Conservation (phyloP, 2,888 invertebrate genomes). For the Cephus nigrinus region DNA sequence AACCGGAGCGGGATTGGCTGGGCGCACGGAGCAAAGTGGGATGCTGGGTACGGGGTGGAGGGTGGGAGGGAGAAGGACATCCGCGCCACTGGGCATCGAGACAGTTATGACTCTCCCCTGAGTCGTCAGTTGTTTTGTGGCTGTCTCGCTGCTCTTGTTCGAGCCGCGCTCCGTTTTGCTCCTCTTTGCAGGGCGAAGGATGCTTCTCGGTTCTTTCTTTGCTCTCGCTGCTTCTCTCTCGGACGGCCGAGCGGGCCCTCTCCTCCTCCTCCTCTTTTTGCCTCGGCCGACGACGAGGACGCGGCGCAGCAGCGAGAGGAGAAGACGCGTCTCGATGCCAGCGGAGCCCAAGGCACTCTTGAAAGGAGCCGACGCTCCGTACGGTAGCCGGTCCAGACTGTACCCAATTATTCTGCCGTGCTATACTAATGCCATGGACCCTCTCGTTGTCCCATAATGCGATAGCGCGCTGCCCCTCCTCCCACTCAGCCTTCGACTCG, state of each 20-base stretch:
- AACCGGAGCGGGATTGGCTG: not conserved
- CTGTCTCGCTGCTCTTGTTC: slow-evolving; percentile 33
- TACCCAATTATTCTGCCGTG: slow-evolving; percentile 64
- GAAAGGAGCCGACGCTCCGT: slow-evolving; percentile 62
- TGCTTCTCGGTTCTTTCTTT: slow-evolving; percentile 19
- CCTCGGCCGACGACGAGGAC: slow-evolving; percentile 21
- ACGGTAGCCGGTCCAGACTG: slow-evolving; percentile 62
- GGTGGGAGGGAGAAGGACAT: slow-evolving; percentile 38
- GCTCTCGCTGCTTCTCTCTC: slow-evolving; percentile 14
- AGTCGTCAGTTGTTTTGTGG: slow-evolving; percentile 57
- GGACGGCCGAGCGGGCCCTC: slow-evolving; percentile 32
- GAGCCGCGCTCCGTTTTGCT: slow-evolving; percentile 33
- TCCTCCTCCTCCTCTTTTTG: slow-evolving; percentile 15
- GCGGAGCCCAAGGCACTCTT: slow-evolving; percentile 28
- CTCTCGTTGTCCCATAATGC: slow-evolving; percentile 39
- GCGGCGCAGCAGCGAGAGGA: slow-evolving; percentile 23
- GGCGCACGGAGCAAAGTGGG: no score
- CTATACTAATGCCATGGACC: slow-evolving; percentile 62
- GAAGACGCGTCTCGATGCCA: slow-evolving; percentile 24
- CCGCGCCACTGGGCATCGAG: slow-evolving; percentile 59
- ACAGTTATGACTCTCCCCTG: slow-evolving; percentile 61
- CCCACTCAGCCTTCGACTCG: not conserved
- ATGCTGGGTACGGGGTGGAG: not conserved
- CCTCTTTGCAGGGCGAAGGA: slow-evolving; percentile 45
- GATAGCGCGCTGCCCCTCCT: slow-evolving; percentile 22